These are phyloP conservation scores for Drepana arcuata DNA, from an alignment of 1,140 invertebrate genomes.

Conservation along the genomic window DNA sequence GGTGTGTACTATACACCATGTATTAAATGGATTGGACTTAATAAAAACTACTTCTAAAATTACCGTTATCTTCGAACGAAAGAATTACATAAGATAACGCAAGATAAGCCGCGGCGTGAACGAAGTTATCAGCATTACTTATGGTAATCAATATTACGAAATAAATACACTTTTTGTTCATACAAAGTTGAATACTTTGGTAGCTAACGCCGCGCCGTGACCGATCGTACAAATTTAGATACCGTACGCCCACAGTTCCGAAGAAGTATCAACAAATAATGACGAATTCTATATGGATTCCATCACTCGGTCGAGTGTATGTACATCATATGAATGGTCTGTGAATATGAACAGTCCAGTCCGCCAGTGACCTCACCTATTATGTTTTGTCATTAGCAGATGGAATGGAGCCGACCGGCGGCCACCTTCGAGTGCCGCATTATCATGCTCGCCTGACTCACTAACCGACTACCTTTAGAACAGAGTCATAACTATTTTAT, in stretches of 20 bases:
- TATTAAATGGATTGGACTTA: too few species aligned
- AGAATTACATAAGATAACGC: slow-evolving; percentile 1
- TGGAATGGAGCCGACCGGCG: slow-evolving; percentile 4
- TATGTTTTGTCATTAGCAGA: slow-evolving; percentile 34
- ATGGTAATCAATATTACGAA: slow-evolving; percentile 16
- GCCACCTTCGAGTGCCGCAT: too few species aligned
- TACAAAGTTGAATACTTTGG: slow-evolving; percentile 6
- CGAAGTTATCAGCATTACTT: slow-evolving; percentile 6
- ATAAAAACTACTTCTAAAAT: too few species aligned
- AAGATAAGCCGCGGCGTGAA: slow-evolving; percentile 4
- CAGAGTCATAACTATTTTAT: slow-evolving; percentile 3
- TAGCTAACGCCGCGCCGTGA: slow-evolving; percentile 8
- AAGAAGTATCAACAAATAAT: slow-evolving; percentile 17
- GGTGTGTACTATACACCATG: too few species aligned
- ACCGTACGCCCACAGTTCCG: slow-evolving; percentile 13
- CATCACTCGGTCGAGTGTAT: slow-evolving; percentile 3
- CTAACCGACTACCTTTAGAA: slow-evolving; percentile 10
- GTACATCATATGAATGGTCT: slow-evolving; percentile 10
- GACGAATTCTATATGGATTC: slow-evolving; percentile 2
- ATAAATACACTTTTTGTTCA: slow-evolving; percentile 22
- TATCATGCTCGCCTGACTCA: slow-evolving; percentile 19
- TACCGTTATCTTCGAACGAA: too few species aligned
- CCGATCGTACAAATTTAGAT: slow-evolving; percentile 18
- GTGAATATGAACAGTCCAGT: slow-evolving; percentile 17
- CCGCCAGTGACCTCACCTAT: slow-evolving; percentile 29